Evolutionary conservation across 1,140 invertebrate species (phyloP), one percentile per base, ranked within the genome.

Genomic region (Sipha flava): DNA sequence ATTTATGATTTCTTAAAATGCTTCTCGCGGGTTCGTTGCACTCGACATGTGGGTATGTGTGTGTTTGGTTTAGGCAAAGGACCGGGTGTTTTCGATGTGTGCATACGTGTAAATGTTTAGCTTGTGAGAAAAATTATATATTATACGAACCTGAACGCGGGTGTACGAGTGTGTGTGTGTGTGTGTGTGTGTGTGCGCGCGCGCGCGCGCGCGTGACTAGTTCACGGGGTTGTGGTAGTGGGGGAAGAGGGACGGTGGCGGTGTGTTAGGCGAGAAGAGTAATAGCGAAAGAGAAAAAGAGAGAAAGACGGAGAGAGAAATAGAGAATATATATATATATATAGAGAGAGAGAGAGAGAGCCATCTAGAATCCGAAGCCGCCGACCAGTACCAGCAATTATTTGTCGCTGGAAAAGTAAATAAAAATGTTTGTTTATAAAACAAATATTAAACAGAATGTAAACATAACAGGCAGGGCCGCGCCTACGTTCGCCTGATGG

Each of bases 341-440:
- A 45, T 26, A 23, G 45, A 52, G 47, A 52, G 29, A 23, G 31
- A 49, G 29, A 49, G 68, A 72, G 70, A 37, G 52, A 26, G 18
- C 72, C 31, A 34, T 18, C 70, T 73, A 68, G 16, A 54, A 75
- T 57, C 72, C 72, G 72, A 23, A 31, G 73, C 52, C 73, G 52
- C 31, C 73, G 73, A 77, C 73, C 73, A 57, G 72, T 57, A 57
- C 72, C 72, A 43, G 73, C 49, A 77, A 77, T 77, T 77, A 77
- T 77, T 77, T 77, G 73, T 77, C 73, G 73, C 73, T 57, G 31
- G 52, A 43, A 77, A 77, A 77, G 73, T 77, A 77, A 77, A 77
- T 77, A 77, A 77, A 77, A 77, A 77, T 77, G 73, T 77, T 77
- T 77, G 73, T 77, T 77, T 77, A 77, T 77, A 77, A 77, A 77